phyloP scores from a whole-genome alignment of 2,113 vertebrate genomes.

The Puntigrus tetrazona region DNA sequence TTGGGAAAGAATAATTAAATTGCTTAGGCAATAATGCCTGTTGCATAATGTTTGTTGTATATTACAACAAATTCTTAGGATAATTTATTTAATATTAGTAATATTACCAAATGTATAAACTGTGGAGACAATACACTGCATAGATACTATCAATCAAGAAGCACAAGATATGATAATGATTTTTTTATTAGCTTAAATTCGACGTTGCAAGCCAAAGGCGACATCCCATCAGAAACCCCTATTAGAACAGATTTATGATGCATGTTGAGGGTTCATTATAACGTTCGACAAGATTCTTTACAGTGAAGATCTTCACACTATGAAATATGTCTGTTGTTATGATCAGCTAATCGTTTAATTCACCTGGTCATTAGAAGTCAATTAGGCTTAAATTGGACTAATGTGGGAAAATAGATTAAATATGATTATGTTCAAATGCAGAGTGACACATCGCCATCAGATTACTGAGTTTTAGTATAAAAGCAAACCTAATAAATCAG shows the following conservation, averaged over 20 bases:
- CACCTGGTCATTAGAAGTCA: slow-evolving; percentile 7
- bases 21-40: no score
- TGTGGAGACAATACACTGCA: background rate
- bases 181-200: slow-evolving; percentile 5
- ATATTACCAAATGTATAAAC: no score
- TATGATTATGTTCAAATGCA: slow-evolving; percentile 14
- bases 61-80: no score
- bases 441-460: slow-evolving; percentile 6
- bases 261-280: background rate
- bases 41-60: no score
- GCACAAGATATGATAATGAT: slow-evolving; percentile 12
- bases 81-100: no score
- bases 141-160: background rate
- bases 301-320: background rate
- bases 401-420: slow-evolving; percentile 12
- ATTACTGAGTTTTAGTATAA: background rate
- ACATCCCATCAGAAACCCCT: background rate
- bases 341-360: slow-evolving; percentile 16
- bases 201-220: background rate
- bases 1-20: background rate
- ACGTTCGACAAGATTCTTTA: background rate
- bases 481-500: slow-evolving; percentile 4
- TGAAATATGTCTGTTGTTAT: background rate
- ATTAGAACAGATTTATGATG: slow-evolving; percentile 21
- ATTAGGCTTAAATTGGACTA: slow-evolving; percentile 4